Evolutionary conservation across 2,797 vertebrate species (phyloP), one percentile per base, ranked within the genome.

Genomic region (Scleropages formosus): DNA sequence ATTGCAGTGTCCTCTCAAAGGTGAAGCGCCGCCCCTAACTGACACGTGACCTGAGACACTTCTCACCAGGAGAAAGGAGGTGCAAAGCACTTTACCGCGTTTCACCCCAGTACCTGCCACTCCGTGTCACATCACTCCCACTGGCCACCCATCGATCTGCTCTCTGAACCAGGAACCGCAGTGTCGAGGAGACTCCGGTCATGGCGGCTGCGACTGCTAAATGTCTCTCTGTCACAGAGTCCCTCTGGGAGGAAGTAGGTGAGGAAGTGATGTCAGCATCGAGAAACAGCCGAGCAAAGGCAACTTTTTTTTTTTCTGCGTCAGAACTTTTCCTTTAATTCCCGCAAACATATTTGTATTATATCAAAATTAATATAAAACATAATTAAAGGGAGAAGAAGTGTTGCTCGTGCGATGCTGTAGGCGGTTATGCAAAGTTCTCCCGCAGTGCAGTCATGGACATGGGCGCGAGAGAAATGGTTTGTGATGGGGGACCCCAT

Each of bases 31-130:
- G 49, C n/a, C 1, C 51, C 22, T 27, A 8, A 24, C 68, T 56
- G 67, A 51, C 27, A 70, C 16, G 24, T 24, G 24, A 51, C 20
- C 68, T 56, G 68, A 24, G 69, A 69, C n/a, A 9, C 20, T n/a
- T 60, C 60, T 18, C 18, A 18, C 18, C 1, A 11, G 20, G 59
- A 20, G 22, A 22, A 9, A 16, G 20, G 59, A 9, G 61, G 13
- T 3, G 24, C 11, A 18, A 53, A 56, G 53, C 53, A 56, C 53
- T 56, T 56, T 10, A 18, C 53, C 18, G 53, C 53, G 39, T 56
- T 18, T 56, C 9, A 12, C 53, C 53, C 31, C 31, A 39, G 53
- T 18, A 56, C 53, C 53, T 18, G 53, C 18, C 18, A 56, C 6
- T 39, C 31, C 31, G 6, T 3, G 53, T 56, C 9, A 1, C 53